phyloP scores from a whole-genome alignment of 2,797 vertebrate genomes.

The Numenius phaeopus region DNA sequence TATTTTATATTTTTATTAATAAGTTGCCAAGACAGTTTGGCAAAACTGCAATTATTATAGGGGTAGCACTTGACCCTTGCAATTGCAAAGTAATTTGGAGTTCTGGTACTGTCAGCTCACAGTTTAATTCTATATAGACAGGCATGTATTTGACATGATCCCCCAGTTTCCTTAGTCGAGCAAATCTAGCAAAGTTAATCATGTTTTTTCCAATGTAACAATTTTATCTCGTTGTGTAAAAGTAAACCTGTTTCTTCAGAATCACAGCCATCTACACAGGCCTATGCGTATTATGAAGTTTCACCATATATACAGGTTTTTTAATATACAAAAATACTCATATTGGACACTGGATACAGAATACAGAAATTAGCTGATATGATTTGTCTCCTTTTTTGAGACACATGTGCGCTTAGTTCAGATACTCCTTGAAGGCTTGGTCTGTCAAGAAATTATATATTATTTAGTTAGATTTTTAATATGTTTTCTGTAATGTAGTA shows the following conservation, averaged over 20 bases:
- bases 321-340: not conserved
- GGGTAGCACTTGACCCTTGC: not conserved
- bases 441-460: not conserved
- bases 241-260: not conserved
- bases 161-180: not conserved
- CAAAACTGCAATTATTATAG: not conserved
- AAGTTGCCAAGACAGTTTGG: not conserved
- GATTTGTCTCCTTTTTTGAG: not conserved
- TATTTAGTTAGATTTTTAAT: not conserved
- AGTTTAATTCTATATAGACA: not conserved
- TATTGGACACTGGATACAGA: not conserved
- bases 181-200: not conserved
- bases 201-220: not conserved
- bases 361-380: not conserved
- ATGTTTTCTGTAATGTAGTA: not conserved
- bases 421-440: not conserved
- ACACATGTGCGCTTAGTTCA: not conserved
- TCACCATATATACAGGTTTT: not conserved
- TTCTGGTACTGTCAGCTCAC: not conserved
- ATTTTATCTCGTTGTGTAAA: not conserved
- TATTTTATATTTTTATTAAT: constrained; percentile 20
- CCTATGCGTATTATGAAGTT: not conserved
- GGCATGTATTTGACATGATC: not conserved
- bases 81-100: not conserved
- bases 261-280: not conserved